Evolutionary conservation across 2,888 invertebrate genomes (phyloP), one percentile per base, ranked within the genome.

Genomic region (Steinernema scapterisci): DNA sequence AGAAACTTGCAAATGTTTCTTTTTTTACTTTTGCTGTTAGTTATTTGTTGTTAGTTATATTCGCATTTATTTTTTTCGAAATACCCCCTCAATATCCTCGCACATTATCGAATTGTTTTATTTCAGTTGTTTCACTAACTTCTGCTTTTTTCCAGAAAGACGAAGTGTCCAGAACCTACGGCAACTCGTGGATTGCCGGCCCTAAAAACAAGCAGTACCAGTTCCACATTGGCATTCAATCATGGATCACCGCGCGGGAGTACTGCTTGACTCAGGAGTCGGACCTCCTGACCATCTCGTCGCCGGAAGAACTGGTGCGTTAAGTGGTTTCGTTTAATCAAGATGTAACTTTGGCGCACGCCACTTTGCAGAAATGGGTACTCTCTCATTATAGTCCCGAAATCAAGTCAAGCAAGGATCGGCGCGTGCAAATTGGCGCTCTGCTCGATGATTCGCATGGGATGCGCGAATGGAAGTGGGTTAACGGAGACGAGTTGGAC

Each of bases 211-310:
- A 83, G 44, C 82, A 81, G 72, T 82, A 82, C 73, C 82, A 84
- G 75, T 84, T 83, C 72, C 81, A 83, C 73, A 73, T 81, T 19
- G 83, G 83, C 13, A 77, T 80, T 25, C 83, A 81, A 52, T 84
- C 83, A 0, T 83, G 83, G 83, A 27, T 83, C 54, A 76, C 77
- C 13, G 83, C 83, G 11, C 75, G 83, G 6, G 83, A 83, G 73
- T 73, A 71, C n/a, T 83, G 83, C 51, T 74, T 83, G 21, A 78
- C 81, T n/a, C 77, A 83, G 73, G 84, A 83, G 70, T 78, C 84
- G 11, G 84, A 84, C 71, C 75, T 83, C 19, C 76, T 81, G n/a
- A 77, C 78, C 5, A 84, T 83, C 70, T 38, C 52, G 9, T 52
- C 70, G 3, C 38, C 45, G 21, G 78, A 80, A 9, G 83, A 83